Base-by-base conservation (phyloP, 2,888 invertebrate species). In the Chloroclystis v-ata region DNA sequence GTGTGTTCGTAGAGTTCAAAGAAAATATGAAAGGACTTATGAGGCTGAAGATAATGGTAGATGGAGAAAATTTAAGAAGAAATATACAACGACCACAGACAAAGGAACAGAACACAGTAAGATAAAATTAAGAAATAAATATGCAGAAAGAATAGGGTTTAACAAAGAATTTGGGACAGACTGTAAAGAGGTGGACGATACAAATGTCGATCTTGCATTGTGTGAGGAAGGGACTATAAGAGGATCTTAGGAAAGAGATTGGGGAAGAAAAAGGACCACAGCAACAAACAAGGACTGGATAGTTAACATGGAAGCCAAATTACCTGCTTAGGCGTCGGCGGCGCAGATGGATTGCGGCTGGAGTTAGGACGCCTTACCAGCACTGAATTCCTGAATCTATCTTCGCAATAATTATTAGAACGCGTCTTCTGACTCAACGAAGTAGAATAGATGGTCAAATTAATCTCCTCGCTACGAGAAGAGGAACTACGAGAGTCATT, bases 301-400 rank as follows among this genome's bases (percentile, higher is more conserved):
- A 6, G n/a, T 43, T 5, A 37, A 37, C 28, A 37, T 4, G 8
- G 12, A 35, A 20, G 35, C 2, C 28, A 37, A 29, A 49, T 66
- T 74, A 84, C 84, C 79, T 83, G 71, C 58, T 67, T 58, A 3
- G 72, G 57, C 12, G 76, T 72, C 0, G 76, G 72, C 8, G 25
- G 32, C 26, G 16, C 13, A 13, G 30, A 10, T 6, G 9, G 16
- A 6, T n/a, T 14, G 2, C n/a, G 16, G 16, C 14, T 12, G 9
- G 4, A 9, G 12, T 13, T 9, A 3, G 14, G 32, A 8, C 14
- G 7, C 26, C 26, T 1, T 6, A 12, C 14, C 14, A 1, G 2
- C 9, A 13, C n/a, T n/a, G 1, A 14, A 14, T 14, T 5, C 32
- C 9, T 14, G 14, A n/a, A 5, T 2, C 14, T 16, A n/a, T 68